Percentiles rank a stretch among this genome's conserved stretches.
phyloP scores from a whole-genome alignment of 1,140 invertebrate species.

The Philotrypesis tridentata region DNA sequence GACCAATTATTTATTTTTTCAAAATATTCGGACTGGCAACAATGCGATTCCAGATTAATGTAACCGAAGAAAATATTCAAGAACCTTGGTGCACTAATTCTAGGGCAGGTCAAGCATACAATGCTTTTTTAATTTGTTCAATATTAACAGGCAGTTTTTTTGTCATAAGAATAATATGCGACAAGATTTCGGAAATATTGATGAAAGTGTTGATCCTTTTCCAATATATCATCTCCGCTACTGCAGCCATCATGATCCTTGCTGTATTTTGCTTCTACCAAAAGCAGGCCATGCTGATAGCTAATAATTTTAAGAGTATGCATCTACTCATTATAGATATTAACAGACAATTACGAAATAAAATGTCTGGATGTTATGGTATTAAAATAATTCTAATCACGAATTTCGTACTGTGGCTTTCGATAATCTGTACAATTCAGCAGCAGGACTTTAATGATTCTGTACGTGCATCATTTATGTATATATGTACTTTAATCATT shows the following conservation, averaged over 20 bases:
- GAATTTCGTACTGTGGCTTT: not conserved
- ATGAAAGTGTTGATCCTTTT: not conserved
- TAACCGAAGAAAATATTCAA: not conserved
- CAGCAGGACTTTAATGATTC: too few species aligned
- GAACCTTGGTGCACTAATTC: not conserved
- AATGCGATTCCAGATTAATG: not conserved
- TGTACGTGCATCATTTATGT: not conserved
- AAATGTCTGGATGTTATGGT: not conserved
- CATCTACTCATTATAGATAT: not conserved
- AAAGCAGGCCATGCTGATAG: not conserved
- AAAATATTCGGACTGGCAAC: not conserved
- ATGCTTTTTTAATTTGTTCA: not conserved
- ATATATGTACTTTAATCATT: not conserved
- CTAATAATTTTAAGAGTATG: not conserved
- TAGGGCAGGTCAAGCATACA: not conserved
- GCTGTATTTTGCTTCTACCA: not conserved
- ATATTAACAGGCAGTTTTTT: not conserved
- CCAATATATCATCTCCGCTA: not conserved
- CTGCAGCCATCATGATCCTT: not conserved
- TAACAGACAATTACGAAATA: not conserved
- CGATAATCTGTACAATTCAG: not conserved
- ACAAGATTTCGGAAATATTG: too few species aligned
- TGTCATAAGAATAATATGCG: too few species aligned
- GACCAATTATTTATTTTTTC: not conserved
- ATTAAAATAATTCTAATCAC: not conserved